A percentile compares a stretch with the other conserved stretches of the same genome.
phyloP scores from a whole-genome alignment of 1,140 invertebrate species.

The Chionoecetes opilio region DNA sequence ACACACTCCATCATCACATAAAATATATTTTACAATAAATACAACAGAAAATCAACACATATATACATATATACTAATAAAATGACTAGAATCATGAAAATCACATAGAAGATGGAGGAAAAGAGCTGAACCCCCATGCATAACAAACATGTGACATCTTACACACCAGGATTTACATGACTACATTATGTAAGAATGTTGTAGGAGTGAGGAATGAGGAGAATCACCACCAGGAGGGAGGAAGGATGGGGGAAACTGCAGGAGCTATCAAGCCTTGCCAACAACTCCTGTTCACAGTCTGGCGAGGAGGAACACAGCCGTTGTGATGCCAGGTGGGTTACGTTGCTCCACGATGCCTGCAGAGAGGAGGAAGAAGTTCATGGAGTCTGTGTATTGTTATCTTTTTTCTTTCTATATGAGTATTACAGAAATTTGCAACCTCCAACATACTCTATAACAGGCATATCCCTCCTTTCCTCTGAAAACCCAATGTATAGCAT shows the following conservation, averaged over 20 bases:
- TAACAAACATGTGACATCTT: neutral
- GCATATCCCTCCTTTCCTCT: no score
- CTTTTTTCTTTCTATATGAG: no score
- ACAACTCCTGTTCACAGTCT: constrained; percentile 56
- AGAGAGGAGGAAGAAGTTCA: neutral
- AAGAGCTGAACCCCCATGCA: neutral
- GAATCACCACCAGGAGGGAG: neutral
- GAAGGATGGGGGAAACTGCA: neutral
- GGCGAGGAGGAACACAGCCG: constrained; percentile 55
- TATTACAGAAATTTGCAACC: no score
- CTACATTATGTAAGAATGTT: neutral
- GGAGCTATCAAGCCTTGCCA: neutral
- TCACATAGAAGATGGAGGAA: neutral
- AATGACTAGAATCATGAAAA: neutral
- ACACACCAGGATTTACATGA: neutral
- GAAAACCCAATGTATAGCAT: no score
- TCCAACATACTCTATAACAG: no score
- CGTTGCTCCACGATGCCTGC: constrained; percentile 63
- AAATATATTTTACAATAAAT: neutral
- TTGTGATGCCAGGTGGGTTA: neutral
- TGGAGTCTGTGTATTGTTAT: no score
- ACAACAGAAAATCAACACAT: constrained; percentile 4
- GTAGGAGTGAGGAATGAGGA: neutral
- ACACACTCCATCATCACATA: neutral
- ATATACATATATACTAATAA: neutral